Percentiles rank a stretch among this genome's conserved stretches.
phyloP scores from a whole-genome alignment of 2,888 invertebrate species.

The Amphipoea oculea region DNA sequence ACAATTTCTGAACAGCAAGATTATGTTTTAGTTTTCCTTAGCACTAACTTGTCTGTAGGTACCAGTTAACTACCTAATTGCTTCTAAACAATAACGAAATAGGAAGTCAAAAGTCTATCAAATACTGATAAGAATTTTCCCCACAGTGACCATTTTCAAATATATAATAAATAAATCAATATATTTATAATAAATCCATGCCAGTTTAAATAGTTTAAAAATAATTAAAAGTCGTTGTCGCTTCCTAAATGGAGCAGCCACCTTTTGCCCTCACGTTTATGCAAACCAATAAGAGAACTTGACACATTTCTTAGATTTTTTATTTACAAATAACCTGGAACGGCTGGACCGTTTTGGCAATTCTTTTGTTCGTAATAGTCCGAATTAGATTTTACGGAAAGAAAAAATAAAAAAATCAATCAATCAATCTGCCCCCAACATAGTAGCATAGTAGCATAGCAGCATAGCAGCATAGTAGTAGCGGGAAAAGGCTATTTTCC shows the following conservation, averaged over 20 bases:
- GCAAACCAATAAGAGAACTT: neutral
- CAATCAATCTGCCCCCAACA: too few species aligned
- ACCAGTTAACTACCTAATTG: too few species aligned
- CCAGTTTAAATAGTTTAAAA: too few species aligned
- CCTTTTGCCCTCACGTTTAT: neutral
- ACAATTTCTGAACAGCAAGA: too few species aligned
- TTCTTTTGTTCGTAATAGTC: neutral
- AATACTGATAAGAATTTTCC: neutral
- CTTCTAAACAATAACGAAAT: neutral
- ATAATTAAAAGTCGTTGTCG: neutral
- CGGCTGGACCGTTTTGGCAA: neutral
- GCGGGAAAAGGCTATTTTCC: too few species aligned
- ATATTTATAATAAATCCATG: too few species aligned
- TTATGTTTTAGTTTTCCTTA: too few species aligned
- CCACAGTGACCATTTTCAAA: neutral
- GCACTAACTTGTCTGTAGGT: too few species aligned
- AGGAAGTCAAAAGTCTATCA: neutral
- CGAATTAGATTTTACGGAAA: neutral
- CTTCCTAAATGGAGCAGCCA: neutral
- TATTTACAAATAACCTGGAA: slow-evolving; percentile 16
- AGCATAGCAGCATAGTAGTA: too few species aligned
- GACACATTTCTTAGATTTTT: neutral
- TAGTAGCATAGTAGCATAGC: too few species aligned
- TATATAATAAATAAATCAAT: too few species aligned
- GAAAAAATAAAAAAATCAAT: neutral